Evolutionary conservation across 2,888 invertebrate species (phyloP).

Genomic region (Azorinus chamasolen): DNA sequence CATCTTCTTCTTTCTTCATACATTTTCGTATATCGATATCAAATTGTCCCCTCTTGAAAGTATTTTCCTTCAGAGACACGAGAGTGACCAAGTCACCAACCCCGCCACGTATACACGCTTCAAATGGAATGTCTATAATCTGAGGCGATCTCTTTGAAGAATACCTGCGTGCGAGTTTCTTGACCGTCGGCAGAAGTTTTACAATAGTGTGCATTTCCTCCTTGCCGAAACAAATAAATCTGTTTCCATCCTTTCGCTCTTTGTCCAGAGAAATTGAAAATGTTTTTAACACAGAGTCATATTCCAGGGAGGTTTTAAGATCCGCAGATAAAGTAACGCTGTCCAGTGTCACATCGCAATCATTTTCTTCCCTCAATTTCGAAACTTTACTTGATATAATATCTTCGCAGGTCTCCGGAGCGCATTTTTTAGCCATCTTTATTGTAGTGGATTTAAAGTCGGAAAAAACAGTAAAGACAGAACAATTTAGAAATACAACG

Average conservation of each 20-base stretch:
- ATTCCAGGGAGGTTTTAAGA: constrained; percentile 10
- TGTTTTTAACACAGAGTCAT: constrained; percentile 10
- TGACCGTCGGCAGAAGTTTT: constrained; percentile 11
- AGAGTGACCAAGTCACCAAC: constrained; percentile 15
- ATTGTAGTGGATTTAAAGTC: no score
- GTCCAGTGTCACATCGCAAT: constrained; percentile 14
- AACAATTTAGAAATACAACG: no score
- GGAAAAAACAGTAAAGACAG: no score
- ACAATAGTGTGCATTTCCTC: constrained; percentile 12
- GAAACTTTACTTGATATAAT: neutral
- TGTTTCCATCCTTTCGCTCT: constrained; percentile 9
- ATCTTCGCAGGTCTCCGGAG: no score
- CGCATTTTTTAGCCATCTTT: no score
- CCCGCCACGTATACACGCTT: neutral
- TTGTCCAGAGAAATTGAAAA: constrained; percentile 16
- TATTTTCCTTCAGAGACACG: constrained; percentile 18
- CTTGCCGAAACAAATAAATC: constrained; percentile 7
- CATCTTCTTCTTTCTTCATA: constrained; percentile 5
- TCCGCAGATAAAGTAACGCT: constrained; percentile 2
- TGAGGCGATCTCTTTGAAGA: constrained; percentile 10
- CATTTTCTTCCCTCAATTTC: neutral
- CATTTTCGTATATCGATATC: constrained; percentile 23
- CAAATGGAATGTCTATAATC: constrained; percentile 11
- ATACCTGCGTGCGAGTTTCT: constrained; percentile 9
- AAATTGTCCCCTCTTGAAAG: constrained; percentile 14